phyloP scores from a whole-genome alignment of 2,888 invertebrate species.

The Limnephilus lunatus region DNA sequence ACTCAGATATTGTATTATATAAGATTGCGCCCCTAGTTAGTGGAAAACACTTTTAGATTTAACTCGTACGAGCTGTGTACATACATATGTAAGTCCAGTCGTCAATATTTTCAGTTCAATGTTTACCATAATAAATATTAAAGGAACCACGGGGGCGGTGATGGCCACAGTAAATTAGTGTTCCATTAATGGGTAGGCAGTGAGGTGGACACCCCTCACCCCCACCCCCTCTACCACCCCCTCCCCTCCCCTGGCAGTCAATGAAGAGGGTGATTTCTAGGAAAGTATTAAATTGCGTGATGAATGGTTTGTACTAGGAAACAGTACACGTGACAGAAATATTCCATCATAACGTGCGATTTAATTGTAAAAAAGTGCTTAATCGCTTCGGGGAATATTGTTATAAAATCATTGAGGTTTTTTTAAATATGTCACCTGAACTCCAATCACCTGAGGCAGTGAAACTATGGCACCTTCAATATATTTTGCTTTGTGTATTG shows the following conservation, averaged over 20 bases:
- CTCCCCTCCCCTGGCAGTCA: not conserved
- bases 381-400: too few species aligned
- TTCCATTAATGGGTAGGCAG: not conserved
- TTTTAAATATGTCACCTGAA: not conserved
- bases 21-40: not conserved
- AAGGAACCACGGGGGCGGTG: not conserved
- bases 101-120: slow-evolving; percentile 7
- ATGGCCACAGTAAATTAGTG: not conserved
- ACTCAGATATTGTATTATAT: not conserved
- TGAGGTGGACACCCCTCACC: not conserved
- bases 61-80: not conserved
- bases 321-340: not conserved
- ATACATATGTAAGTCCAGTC: not conserved
- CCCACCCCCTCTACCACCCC: not conserved
- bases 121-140: not conserved
- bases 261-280: not conserved
- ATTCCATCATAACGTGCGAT: not conserved
- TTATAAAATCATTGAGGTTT: not conserved
- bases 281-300: not conserved
- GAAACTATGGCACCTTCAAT: not conserved
- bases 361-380: too few species aligned
- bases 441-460: not conserved
- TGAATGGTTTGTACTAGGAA: not conserved
- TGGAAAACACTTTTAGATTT: not conserved
- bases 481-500: not conserved